Evolutionary conservation across 1,140 invertebrate species (phyloP).

Genomic region (Mamestra configurata): DNA sequence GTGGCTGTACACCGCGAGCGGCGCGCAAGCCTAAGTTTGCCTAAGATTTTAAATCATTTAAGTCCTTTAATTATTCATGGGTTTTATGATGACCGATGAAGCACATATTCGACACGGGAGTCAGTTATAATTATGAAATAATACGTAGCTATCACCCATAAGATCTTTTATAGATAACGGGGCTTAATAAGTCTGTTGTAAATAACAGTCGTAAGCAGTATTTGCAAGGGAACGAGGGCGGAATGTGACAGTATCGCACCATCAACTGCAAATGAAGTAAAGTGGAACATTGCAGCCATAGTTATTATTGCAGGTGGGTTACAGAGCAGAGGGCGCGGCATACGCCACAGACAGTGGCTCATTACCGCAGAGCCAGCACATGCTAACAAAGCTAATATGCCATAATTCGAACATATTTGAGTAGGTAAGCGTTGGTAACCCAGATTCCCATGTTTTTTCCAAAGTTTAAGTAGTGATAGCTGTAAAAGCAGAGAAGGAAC

Average conservation of each 20-base stretch:
- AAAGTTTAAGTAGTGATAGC: no score
- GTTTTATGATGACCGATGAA: no score
- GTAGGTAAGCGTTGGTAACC: no score
- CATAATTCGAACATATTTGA: background rate
- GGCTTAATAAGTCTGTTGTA: slow-evolving; percentile 22
- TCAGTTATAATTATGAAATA: background rate
- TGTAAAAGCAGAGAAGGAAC: no score
- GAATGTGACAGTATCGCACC: slow-evolving; percentile 28
- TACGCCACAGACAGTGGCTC: background rate
- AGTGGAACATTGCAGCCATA: background rate
- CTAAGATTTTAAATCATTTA: no score
- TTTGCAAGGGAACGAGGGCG: background rate
- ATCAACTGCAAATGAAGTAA: slow-evolving; percentile 7
- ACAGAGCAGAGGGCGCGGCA: background rate
- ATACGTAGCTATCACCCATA: slow-evolving; percentile 8
- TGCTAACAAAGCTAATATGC: background rate
- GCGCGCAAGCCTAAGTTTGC: no score
- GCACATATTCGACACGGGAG: no score
- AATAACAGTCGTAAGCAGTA: background rate
- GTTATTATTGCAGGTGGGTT: background rate
- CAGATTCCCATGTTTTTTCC: no score
- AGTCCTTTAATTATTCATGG: no score
- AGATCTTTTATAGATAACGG: background rate
- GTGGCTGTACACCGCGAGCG: no score
- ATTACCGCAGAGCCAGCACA: background rate